Evolutionary conservation across 37 sponge, comb jelly and placozoan species (phyloP), one percentile per base, ranked within the genome.

Genomic region (Lycopodina hypogea): DNA sequence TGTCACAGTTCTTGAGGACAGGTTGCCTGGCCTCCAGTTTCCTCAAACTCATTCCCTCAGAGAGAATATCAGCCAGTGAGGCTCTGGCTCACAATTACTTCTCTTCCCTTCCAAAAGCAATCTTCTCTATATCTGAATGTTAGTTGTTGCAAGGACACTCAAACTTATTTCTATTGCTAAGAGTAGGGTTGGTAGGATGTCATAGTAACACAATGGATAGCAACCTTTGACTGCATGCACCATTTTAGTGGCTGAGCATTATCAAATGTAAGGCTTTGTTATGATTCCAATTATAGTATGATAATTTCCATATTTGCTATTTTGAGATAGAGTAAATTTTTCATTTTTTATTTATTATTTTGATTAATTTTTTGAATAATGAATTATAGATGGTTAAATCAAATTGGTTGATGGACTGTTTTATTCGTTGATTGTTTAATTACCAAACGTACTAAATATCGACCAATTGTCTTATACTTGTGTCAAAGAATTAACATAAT

Each of bases 1-100:
- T 95, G 3, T 77, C 75, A 14, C 68, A 71, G 22, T 76, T 75
- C 17, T 39, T 78, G 12, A 79, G 74, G n/a, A 45, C 80, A 63
- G 92, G 87, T 32, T 78, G 83, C 53, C 84, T 95, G 32, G 77
- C 90, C 21, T 18, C 30, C n/a, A 56, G 81, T 28, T 35, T 96
- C 30, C 73, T 96, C n/a, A 83, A 87, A 39, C 68, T 93, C 37
- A 48, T 84, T 12, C 96, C 96, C 30, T 55, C 83, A 30, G 61
- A 93, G 32, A 78, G 97, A 55, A 79, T 93, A 26, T 83, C 87
- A 42, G 94, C 94, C 18, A 42, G 34, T 33, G 88, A 83, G 37
- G 95, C 97, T 12, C 69, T 96, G 29, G 50, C 45, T 21, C 87
- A 91, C 45, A 64, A 76, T 1, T 96, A 96, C 56, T 96, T 96